These are phyloP conservation scores for Tympanuchus pallidicinctus DNA, from an alignment of 2,113 vertebrate species.

Conservation along the genomic window DNA sequence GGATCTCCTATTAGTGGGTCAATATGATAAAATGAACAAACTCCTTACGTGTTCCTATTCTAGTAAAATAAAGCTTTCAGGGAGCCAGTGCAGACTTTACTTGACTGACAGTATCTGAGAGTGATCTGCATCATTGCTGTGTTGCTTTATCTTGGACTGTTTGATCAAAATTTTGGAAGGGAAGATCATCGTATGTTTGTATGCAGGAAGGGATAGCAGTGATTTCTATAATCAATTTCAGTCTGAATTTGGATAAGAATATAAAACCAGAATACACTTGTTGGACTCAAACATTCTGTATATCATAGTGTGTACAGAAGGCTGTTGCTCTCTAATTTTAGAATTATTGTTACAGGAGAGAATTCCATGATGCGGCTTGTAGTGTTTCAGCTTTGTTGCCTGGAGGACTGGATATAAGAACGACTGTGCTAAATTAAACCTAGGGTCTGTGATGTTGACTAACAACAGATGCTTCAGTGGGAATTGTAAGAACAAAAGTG, in stretches of 20 bases:
- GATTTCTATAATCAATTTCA: not conserved
- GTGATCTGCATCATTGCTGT: not conserved
- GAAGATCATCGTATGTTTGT: not conserved
- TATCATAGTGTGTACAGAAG: not conserved
- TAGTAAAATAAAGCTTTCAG: not conserved
- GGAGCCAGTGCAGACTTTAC: not conserved
- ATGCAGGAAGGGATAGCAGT: not conserved
- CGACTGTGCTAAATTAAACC: not conserved
- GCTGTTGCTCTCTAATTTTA: not conserved
- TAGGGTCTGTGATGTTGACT: conserved; percentile 27
- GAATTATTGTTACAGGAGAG: not conserved
- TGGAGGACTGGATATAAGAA: not conserved
- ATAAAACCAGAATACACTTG: not conserved
- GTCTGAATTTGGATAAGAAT: not conserved
- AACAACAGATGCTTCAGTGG: conserved; percentile 13
- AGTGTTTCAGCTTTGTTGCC: not conserved
- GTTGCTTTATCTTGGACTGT: not conserved
- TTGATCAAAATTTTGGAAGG: not conserved
- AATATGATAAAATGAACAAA: not conserved
- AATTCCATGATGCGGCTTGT: not conserved
- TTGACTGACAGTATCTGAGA: not conserved
- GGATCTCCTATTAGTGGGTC: not conserved
- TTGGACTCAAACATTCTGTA: not conserved
- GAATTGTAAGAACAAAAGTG: conserved; percentile 27
- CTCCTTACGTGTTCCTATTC: not conserved